Evolutionary conservation across 2,888 invertebrate species (phyloP).

Genomic region (Laspeyria flexula): DNA sequence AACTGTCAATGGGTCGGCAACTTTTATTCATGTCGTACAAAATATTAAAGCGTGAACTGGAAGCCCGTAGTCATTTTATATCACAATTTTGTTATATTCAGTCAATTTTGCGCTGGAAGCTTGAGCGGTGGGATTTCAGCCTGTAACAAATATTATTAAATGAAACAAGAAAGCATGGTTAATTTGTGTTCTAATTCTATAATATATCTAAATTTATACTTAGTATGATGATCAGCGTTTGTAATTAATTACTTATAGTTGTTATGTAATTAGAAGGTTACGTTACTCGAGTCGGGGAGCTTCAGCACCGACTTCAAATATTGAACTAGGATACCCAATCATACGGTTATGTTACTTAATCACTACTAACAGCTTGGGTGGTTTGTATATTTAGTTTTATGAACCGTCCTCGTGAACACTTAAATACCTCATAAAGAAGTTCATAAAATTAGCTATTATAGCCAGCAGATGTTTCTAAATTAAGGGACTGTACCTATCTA

Average conservation of each 20-base stretch:
- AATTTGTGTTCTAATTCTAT: slow-evolving; percentile 9
- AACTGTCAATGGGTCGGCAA: slow-evolving; percentile 50
- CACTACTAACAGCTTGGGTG: slow-evolving; percentile 44
- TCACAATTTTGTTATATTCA: slow-evolving; percentile 61
- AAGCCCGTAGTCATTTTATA: slow-evolving; percentile 66
- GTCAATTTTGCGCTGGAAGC: slow-evolving; percentile 51
- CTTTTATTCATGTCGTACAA: slow-evolving; percentile 46
- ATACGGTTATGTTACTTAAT: slow-evolving; percentile 41
- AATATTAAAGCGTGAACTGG: slow-evolving; percentile 61
- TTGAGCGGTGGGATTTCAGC: slow-evolving; percentile 42
- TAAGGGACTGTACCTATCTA: too few species aligned
- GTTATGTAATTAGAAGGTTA: slow-evolving; percentile 32
- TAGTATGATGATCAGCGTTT: slow-evolving; percentile 20
- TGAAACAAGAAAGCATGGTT: slow-evolving; percentile 22
- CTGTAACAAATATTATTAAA: slow-evolving; percentile 63
- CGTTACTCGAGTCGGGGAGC: slow-evolving; percentile 25
- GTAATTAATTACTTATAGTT: slow-evolving; percentile 31
- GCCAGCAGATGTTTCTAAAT: slow-evolving; percentile 48
- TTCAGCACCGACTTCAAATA: slow-evolving; percentile 25
- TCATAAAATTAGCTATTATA: slow-evolving; percentile 49
- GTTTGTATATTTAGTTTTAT: slow-evolving; percentile 64
- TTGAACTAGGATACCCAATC: slow-evolving; percentile 39
- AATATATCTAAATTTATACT: too few species aligned
- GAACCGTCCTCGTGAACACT: slow-evolving; percentile 46
- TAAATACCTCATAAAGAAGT: slow-evolving; percentile 59